Percentiles rank a stretch among this genome's conserved stretches.
These are phyloP conservation scores for Ctenochaetus hawaiiensis DNA, from an alignment of 2,797 vertebrate genomes.

Conservation along the genomic window DNA sequence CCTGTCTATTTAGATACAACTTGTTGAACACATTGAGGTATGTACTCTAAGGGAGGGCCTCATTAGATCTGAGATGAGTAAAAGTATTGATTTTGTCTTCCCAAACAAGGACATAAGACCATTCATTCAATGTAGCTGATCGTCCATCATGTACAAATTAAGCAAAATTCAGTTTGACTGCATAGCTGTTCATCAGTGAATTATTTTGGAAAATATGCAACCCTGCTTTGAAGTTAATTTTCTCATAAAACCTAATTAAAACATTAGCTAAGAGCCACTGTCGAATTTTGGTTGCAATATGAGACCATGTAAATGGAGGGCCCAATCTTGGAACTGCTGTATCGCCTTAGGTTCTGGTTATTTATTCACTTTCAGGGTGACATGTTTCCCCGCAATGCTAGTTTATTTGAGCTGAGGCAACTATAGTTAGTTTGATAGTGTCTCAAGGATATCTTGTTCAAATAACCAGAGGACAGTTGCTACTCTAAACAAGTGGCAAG, in stretches of 20 bases:
- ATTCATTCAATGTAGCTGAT: constrained; percentile 17
- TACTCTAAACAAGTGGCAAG: constrained; percentile 20
- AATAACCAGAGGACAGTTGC: constrained; percentile 28
- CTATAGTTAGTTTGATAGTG: constrained; percentile 22
- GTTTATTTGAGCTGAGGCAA: constrained; percentile 24
- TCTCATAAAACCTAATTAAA: constrained; percentile 38
- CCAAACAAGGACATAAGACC: background rate
- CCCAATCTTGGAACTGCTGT: constrained; percentile 28
- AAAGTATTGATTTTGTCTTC: constrained; percentile 7
- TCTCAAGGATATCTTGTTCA: constrained; percentile 46
- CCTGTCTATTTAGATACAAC: no score
- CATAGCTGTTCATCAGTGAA: constrained; percentile 1
- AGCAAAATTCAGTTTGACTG: background rate
- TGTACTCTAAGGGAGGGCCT: background rate
- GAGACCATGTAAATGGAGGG: constrained; percentile 10
- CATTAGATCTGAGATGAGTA: constrained; percentile 6
- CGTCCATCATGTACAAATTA: constrained; percentile 3
- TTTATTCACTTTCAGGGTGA: constrained; percentile 44
- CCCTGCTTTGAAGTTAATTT: constrained; percentile 32
- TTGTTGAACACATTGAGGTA: background rate
- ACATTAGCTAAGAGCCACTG: constrained; percentile 35
- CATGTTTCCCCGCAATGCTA: constrained; percentile 40
- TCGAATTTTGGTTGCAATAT: constrained; percentile 44
- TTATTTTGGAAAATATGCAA: constrained; percentile 11
- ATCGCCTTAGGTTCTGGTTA: constrained; percentile 35